A percentile compares a stretch with the other conserved stretches of the same genome.
These are phyloP conservation scores for Selenia dentaria DNA, from an alignment of 2,888 invertebrate species.

Conservation along the genomic window DNA sequence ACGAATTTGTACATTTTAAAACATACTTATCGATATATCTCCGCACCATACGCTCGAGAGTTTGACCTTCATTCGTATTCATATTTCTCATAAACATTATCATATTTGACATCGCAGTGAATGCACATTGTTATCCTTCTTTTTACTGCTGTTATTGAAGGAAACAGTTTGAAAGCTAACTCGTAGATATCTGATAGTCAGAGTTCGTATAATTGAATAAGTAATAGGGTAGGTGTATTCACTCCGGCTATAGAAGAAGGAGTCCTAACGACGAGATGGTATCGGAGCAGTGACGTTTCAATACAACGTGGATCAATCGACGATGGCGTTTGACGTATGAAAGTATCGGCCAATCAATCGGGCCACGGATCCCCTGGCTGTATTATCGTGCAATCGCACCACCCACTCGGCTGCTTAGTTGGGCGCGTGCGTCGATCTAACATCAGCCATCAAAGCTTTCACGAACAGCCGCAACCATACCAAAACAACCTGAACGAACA, in stretches of 20 bases:
- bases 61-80: constrained; percentile 50
- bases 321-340: constrained; percentile 45
- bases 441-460: constrained; percentile 15
- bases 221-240: constrained; percentile 60
- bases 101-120: constrained; percentile 50
- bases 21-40: constrained; percentile 57
- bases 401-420: constrained; percentile 45
- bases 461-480: constrained; percentile 2
- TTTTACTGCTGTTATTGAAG: constrained; percentile 57
- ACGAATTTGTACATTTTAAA: constrained; percentile 61
- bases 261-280: constrained; percentile 75
- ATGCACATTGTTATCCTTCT: constrained; percentile 60
- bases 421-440: constrained; percentile 39
- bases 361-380: constrained; percentile 35
- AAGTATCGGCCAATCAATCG: constrained; percentile 60
- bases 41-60: constrained; percentile 34
- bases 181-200: constrained; percentile 64
- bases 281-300: constrained; percentile 79
- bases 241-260: constrained; percentile 50
- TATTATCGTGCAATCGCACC: constrained; percentile 50
- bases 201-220: constrained; percentile 77
- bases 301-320: constrained; percentile 74
- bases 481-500: not conserved
- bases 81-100: constrained; percentile 48
- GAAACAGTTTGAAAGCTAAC: constrained; percentile 55